Evolutionary conservation across 2,113 vertebrate species (phyloP).

Genomic region (Copsychus sechellarum): DNA sequence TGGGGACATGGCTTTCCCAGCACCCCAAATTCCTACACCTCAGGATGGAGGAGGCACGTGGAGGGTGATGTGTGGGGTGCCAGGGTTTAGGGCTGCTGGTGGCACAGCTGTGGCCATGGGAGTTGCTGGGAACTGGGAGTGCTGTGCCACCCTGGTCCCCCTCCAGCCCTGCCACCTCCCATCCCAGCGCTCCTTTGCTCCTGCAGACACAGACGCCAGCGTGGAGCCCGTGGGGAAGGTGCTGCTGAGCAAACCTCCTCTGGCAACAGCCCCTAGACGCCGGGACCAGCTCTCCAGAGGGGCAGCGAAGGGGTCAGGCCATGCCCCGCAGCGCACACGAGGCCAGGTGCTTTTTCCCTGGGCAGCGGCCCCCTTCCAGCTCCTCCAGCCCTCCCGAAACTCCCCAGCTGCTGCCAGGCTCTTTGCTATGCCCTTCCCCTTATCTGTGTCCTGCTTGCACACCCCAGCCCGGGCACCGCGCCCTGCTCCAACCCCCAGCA

Average conservation of each 20-base stretch:
- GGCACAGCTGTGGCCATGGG: background rate
- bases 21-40: background rate
- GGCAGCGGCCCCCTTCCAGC: accelerated
- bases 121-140: background rate
- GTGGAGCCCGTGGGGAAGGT: background rate
- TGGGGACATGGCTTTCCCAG: background rate
- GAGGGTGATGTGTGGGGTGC: background rate
- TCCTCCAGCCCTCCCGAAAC: background rate
- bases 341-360: background rate
- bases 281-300: background rate
- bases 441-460: background rate
- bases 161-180: background rate
- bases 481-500: accelerated
- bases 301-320: background rate
- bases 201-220: background rate
- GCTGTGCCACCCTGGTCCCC: background rate
- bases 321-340: accelerated
- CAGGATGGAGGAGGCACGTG: background rate
- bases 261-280: background rate
- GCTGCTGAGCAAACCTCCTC: conserved; percentile 32
- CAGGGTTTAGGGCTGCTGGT: background rate
- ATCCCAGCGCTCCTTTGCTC: background rate
- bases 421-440: background rate
- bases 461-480: background rate
- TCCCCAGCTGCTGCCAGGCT: background rate